phyloP scores from a whole-genome alignment of 2,113 vertebrate genomes.

The Cynocephalus volans region DNA sequence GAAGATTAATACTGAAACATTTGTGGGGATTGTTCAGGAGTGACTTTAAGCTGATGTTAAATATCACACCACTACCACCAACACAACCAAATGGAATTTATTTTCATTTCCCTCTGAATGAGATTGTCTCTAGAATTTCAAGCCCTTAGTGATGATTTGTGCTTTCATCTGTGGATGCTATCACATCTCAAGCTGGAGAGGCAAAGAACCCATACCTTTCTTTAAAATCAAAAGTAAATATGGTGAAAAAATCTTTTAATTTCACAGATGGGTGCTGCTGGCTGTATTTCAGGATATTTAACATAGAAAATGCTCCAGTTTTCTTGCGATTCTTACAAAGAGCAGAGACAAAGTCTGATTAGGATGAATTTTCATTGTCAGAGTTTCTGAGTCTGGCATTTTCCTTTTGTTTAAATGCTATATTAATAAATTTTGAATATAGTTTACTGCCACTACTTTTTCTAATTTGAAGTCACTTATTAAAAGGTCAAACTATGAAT shows the following conservation, averaged over 20 bases:
- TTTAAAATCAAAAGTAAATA: conserved; percentile 16
- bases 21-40: background rate
- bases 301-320: background rate
- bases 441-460: conserved; percentile 71
- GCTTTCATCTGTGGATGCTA: background rate
- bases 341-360: conserved; percentile 34
- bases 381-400: conserved; percentile 65
- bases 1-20: background rate
- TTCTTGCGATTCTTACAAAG: conserved; percentile 54
- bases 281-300: background rate
- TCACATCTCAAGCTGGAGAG: background rate
- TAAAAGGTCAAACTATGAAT: conserved; percentile 74
- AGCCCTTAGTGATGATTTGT: background rate
- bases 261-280: background rate
- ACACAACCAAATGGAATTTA: background rate
- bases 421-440: conserved; percentile 62
- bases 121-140: background rate
- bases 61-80: background rate
- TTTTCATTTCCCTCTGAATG: background rate
- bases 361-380: conserved; percentile 67
- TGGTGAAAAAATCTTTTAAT: background rate
- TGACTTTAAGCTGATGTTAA: conserved; percentile 7
- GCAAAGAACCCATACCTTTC: background rate
- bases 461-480: conserved; percentile 72
- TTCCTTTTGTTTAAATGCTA: conserved; percentile 68